Conservation (phyloP, 2,113 vertebrate species). For the Strix uralensis region DNA sequence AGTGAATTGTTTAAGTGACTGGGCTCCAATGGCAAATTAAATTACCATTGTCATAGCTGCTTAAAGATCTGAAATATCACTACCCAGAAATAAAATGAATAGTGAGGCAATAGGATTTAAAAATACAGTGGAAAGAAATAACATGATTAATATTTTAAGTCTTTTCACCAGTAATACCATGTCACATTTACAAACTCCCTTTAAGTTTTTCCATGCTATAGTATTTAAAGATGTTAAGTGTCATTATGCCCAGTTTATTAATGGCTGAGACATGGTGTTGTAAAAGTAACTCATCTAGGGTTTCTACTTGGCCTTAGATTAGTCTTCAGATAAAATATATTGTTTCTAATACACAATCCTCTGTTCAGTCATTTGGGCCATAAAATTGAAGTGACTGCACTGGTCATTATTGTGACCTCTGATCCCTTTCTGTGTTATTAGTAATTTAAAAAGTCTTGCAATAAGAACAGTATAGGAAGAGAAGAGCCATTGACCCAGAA, state of each 20-base stretch:
- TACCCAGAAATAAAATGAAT: neutral
- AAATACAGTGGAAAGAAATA: neutral
- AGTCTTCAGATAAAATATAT: constrained; percentile 20
- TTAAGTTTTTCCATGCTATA: neutral
- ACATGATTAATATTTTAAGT: neutral
- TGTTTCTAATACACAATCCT: neutral
- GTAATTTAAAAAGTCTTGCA: neutral
- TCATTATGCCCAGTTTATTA: neutral
- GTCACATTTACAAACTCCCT: neutral
- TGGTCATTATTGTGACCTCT: constrained; percentile 25
- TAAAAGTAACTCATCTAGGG: neutral
- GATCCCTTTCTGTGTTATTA: constrained; percentile 1
- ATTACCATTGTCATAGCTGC: neutral
- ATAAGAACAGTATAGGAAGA: neutral
- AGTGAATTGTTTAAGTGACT: neutral
- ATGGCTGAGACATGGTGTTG: neutral
- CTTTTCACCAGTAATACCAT: neutral
- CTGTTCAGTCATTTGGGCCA: neutral
- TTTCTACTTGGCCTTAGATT: neutral
- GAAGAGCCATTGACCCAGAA: neutral
- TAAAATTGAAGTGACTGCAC: neutral
- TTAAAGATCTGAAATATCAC: neutral
- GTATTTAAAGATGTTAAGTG: neutral
- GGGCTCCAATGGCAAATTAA: neutral
- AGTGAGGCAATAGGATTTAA: neutral